Base-by-base conservation (phyloP, 2,888 invertebrate species). In the Andrena hattorfiana region DNA sequence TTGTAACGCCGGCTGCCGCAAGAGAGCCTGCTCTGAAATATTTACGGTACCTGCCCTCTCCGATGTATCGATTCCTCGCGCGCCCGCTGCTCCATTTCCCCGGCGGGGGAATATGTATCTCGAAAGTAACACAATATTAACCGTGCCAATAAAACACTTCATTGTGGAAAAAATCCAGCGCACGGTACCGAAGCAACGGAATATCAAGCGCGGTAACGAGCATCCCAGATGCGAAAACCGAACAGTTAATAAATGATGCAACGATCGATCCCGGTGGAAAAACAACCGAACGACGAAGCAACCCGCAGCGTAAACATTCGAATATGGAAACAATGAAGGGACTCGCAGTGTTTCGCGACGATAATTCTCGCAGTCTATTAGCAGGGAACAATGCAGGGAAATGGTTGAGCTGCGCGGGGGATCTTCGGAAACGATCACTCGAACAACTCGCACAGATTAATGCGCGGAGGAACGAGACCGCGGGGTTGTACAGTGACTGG, bases 1-100 rank as follows among this genome's bases (percentile, higher is more conserved):
- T 78, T 66, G 59, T 71, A 62, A 71, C 59, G 54, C 42, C 49
- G 28, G 30, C 48, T 16, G 23, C 28, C 20, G 49, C 56, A 28
- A 3, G 23, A 23, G 42, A 16, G 42, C 16, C 16, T 3, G 49
- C 63, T 71, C 26, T 62, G 28, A 75, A 71, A 74, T 80, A 71
- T 81, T 82, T 56, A 62, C 60, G 60, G 49, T 62, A 32, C 20
- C 77, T 35, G 54, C 10, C 49, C 7, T 49, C 63, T 66, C 35
- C 54, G 77, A 67, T 54, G 60, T 60, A 77, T 77, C 77, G 77
- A 75, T 77, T 66, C 48, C 20, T 28, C 16, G 68, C 20, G 28
- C 26, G 48, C 4, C 54, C 51, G 8, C 8, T 8, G 51, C 23
- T 16, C 16, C 49, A 20, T 20, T 23, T 48, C 60, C 10, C 10